phyloP scores from a whole-genome alignment of 2,797 vertebrate species.

The Masticophis lateralis region DNA sequence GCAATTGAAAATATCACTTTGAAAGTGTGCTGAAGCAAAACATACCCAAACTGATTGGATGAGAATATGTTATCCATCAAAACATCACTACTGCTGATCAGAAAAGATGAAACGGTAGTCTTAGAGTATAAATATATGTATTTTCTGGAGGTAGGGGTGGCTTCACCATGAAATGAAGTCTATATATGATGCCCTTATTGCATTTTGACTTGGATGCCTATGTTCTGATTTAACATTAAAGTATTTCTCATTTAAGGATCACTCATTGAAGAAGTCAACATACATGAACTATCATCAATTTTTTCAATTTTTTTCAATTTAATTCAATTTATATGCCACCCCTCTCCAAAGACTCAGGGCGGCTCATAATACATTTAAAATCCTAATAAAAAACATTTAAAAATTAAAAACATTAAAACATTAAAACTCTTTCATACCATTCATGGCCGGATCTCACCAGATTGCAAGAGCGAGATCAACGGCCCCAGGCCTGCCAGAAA shows the following conservation, averaged over 20 bases:
- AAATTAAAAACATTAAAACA: no score
- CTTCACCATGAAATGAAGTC: background rate
- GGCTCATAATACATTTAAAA: no score
- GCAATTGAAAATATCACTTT: constrained; percentile 35
- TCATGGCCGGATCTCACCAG: no score
- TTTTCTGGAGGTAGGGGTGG: background rate
- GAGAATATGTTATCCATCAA: constrained; percentile 19
- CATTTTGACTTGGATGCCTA: rapidly evolving
- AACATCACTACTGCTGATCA: background rate
- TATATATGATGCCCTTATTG: background rate
- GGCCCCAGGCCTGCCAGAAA: no score
- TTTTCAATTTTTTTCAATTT: no score
- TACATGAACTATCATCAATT: background rate
- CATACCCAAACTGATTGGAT: background rate
- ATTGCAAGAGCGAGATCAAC: no score
- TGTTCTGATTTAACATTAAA: rapidly evolving
- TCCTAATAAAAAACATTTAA: no score
- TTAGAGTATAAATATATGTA: background rate
- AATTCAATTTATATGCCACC: no score
- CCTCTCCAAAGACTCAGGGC: no score
- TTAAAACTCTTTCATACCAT: no score
- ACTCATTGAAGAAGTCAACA: background rate
- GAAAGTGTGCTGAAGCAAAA: constrained; percentile 49
- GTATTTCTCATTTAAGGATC: background rate
- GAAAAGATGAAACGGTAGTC: background rate